Evolutionary conservation across 2,113 vertebrate species (phyloP).

Genomic region (Myotis yumanensis): DNA sequence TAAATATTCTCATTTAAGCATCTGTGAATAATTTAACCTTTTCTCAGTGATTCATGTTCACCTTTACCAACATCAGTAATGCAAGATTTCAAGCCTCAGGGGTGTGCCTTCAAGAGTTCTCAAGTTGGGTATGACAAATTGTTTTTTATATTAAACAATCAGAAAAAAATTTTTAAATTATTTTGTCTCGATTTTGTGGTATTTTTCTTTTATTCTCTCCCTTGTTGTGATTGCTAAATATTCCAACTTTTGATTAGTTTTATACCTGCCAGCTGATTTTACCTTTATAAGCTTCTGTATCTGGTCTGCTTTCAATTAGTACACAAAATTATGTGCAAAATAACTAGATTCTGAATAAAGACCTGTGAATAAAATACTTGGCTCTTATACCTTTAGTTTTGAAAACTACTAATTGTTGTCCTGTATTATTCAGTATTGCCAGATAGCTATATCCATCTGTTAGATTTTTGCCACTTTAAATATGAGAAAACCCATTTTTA

Average conservation of each 20-base stretch:
- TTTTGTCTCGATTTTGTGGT: not conserved
- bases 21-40: constrained; percentile 59
- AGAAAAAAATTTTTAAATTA: not conserved
- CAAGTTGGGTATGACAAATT: not conserved
- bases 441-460: not conserved
- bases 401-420: not conserved
- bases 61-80: constrained; percentile 30
- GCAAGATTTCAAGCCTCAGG: not conserved
- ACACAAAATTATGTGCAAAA: not conserved
- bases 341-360: not conserved
- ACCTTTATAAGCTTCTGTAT: not conserved
- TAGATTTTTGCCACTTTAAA: not conserved
- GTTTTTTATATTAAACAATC: not conserved
- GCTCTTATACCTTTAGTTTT: not conserved
- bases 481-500: not conserved
- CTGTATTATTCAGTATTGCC: not conserved
- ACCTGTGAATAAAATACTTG: not conserved
- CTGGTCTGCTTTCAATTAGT: not conserved
- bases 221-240: not conserved
- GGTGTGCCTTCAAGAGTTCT: not conserved
- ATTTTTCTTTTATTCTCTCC: not conserved
- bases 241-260: not conserved
- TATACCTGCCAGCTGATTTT: not conserved
- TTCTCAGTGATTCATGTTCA: constrained; percentile 51
- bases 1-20: not conserved